Base-by-base conservation (phyloP, 2,888 invertebrate species). In the Lydus trimaculatus region DNA sequence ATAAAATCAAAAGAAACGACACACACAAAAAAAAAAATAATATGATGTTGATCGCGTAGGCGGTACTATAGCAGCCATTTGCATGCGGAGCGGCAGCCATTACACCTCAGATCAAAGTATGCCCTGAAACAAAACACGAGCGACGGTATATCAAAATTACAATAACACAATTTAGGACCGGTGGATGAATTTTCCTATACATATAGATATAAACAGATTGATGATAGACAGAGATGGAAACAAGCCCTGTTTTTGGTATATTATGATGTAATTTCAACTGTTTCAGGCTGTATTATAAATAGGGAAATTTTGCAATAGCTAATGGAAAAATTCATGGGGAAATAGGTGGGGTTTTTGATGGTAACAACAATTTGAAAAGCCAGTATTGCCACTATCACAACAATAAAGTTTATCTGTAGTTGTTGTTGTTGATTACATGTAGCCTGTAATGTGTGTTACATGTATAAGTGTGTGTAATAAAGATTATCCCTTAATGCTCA, bases 21-120 rank as follows among this genome's bases (percentile, higher is more conserved):
- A 20, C 9, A 48, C n/a, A 17, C n/a, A 17, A 17, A 43, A 43
- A n/a, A 20, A 20, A 48, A 15, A 11, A n/a, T 1, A 43, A 7
- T 43, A 8, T 69, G 73, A 71, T 72, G 72, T 59, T 69, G 69
- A 73, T 71, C 67, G 71, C 65, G 73, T 72, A 71, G 75, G 73
- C 75, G 79, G 78, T 76, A 76, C 79, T 75, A 75, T 79, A 76
- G 81, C 81, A 79, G 82, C 83, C 82, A 83, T 83, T 83, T 83
- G 82, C 82, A 83, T 83, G 82, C 78, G 80, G 77, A 82, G 82
- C 82, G 80, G 82, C 82, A 81, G 81, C 83, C 83, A 82, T 82
- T 82, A 82, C 80, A 82, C 82, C 81, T 80, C 78, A 79, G 78
- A 82, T 82, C 82, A 82, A 82, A 82, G 82, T 73, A 72, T 77